Percentiles rank a stretch among this genome's conserved stretches.
Evolutionary conservation across 64 coral and sea anemone genomes (phyloP).

Genomic region (Anthopleura sola): DNA sequence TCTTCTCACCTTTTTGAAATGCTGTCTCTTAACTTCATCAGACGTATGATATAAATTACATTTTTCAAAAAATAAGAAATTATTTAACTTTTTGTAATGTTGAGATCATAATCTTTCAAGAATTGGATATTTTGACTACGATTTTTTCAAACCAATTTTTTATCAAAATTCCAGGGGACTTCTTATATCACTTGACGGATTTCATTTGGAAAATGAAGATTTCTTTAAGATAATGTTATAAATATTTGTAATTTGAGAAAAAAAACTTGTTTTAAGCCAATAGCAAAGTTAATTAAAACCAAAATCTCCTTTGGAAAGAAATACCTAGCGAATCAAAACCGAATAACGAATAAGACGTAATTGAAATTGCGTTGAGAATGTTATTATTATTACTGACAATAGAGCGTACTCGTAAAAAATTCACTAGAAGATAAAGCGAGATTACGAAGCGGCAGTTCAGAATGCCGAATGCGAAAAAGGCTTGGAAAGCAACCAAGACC

Average conservation of each 20-base stretch:
- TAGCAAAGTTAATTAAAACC: background rate
- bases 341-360: background rate
- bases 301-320: conserved; percentile 3
- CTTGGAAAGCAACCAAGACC: conserved; percentile 11
- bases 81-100: background rate
- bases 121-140: background rate
- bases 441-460: conserved; percentile 3
- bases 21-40: no score
- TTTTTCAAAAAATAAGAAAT: background rate
- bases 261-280: background rate
- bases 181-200: background rate
- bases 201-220: background rate
- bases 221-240: background rate
- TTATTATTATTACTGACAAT: background rate
- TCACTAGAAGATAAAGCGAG: background rate
- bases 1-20: no score
- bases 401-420: background rate
- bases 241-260: background rate
- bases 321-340: conserved; percentile 1
- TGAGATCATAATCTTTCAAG: background rate
- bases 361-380: background rate
- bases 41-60: no score
- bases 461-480: conserved; percentile 10
- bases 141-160: background rate
- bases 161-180: background rate